Evolutionary conservation across 1,140 invertebrate species (phyloP).

Genomic region (Sinella curviseta): DNA sequence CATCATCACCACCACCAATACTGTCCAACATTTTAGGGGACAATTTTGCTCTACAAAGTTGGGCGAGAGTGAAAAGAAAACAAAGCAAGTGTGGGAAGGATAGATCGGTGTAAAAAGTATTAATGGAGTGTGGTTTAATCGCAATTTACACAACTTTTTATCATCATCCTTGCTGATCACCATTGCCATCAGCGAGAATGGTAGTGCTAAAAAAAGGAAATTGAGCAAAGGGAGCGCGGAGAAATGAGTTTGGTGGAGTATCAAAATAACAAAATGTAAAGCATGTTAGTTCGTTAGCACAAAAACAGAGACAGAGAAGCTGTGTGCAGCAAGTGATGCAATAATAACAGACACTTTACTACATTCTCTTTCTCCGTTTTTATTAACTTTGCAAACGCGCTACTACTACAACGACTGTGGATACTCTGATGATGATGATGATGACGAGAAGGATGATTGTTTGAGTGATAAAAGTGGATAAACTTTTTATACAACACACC

Average conservation of each 20-base stretch:
- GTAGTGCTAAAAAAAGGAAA: no score
- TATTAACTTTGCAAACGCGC: not conserved
- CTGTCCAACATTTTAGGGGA: no score
- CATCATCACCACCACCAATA: not conserved
- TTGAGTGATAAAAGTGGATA: not conserved
- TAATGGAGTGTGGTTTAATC: slow-evolving; percentile 15
- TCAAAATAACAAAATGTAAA: no score
- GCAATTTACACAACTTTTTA: not conserved
- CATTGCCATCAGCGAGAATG: not conserved
- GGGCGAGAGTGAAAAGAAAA: not conserved
- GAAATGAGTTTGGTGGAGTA: no score
- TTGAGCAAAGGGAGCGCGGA: no score
- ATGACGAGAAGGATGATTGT: not conserved
- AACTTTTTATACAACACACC: not conserved
- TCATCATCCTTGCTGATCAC: not conserved
- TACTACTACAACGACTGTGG: not conserved
- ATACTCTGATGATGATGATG: not conserved
- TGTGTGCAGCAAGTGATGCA: no score
- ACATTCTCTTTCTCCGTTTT: not conserved
- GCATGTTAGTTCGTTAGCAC: no score
- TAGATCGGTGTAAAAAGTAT: not conserved
- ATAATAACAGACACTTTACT: no score
- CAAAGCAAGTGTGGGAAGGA: not conserved
- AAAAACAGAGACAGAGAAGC: no score
- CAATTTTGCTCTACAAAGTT: no score